Evolutionary conservation across 1,140 invertebrate species (phyloP).

Genomic region (Hydropsyche tenuis): DNA sequence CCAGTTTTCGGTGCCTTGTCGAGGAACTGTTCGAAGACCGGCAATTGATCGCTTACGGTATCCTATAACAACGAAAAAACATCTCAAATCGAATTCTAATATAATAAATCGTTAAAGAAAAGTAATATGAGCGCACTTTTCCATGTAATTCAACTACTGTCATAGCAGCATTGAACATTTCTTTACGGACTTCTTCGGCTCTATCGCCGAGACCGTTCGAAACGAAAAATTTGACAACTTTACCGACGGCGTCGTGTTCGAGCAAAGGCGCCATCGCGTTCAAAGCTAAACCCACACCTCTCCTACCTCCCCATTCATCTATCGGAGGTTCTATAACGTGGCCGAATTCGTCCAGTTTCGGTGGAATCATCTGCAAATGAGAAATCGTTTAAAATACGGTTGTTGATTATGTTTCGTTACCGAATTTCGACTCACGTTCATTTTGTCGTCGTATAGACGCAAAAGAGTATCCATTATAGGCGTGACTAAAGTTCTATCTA

Average conservation of each 20-base stretch:
- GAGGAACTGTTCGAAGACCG: constrained; percentile 89
- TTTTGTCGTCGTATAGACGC: constrained; percentile 78
- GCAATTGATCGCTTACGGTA: constrained; percentile 76
- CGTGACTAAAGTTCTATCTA: constrained; percentile 64
- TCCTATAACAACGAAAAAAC: constrained; percentile 54
- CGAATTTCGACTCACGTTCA: constrained; percentile 57
- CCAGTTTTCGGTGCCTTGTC: constrained; percentile 89
- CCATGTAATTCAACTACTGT: constrained; percentile 91
- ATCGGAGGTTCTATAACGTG: constrained; percentile 83
- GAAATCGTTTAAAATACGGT: neutral
- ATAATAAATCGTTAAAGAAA: constrained; percentile 23
- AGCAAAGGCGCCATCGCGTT: constrained; percentile 74
- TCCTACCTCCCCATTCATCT: constrained; percentile 87
- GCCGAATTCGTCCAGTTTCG: constrained; percentile 90
- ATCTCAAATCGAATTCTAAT: neutral
- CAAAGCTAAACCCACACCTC: constrained; percentile 86
- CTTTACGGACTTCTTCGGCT: constrained; percentile 78
- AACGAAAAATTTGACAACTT: constrained; percentile 85
- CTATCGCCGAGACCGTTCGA: constrained; percentile 86
- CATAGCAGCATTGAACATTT: constrained; percentile 94
- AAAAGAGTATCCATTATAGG: constrained; percentile 71
- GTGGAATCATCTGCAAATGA: constrained; percentile 74
- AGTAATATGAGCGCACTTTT: constrained; percentile 65
- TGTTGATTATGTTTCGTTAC: neutral
- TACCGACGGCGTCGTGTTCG: constrained; percentile 70